These are phyloP conservation scores for Eriosoma lanigerum DNA, from an alignment of 1,140 invertebrate species.

Conservation along the genomic window DNA sequence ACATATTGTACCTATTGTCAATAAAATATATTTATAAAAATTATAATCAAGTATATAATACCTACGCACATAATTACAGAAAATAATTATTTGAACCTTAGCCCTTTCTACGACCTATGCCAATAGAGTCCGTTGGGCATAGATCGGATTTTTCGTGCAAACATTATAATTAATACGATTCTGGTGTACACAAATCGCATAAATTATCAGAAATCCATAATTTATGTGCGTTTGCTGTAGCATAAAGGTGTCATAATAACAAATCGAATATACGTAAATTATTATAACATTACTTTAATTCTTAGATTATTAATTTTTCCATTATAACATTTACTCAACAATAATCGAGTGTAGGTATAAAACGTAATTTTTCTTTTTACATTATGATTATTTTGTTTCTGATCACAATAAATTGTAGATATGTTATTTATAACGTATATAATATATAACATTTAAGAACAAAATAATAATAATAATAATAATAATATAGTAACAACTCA, in stretches of 20 bases:
- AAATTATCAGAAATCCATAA: background rate
- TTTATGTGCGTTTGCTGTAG: background rate
- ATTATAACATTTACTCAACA: too few species aligned
- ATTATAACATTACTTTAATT: background rate
- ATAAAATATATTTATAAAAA: background rate
- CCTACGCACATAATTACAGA: too few species aligned
- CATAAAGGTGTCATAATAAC: background rate
- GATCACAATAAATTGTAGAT: too few species aligned
- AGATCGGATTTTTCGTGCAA: slow-evolving; percentile 6
- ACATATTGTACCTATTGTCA: background rate
- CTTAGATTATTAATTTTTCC: background rate
- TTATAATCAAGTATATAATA: too few species aligned
- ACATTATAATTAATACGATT: slow-evolving; percentile 34
- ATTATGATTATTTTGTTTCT: too few species aligned
- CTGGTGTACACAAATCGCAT: background rate
- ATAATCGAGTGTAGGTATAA: too few species aligned
- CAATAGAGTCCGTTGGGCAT: background rate
- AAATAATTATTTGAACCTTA: slow-evolving; percentile 30
- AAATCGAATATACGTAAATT: background rate
- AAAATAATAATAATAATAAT: too few species aligned
- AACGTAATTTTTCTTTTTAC: too few species aligned
- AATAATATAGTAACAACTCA: too few species aligned
- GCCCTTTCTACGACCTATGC: background rate
- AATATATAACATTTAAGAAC: too few species aligned
- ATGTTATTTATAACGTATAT: too few species aligned